Percentiles rank a stretch among this genome's conserved stretches.
phyloP scores from a whole-genome alignment of 53 echinoderm and acorn worm genomes.

The Temnopleurus reevesii region DNA sequence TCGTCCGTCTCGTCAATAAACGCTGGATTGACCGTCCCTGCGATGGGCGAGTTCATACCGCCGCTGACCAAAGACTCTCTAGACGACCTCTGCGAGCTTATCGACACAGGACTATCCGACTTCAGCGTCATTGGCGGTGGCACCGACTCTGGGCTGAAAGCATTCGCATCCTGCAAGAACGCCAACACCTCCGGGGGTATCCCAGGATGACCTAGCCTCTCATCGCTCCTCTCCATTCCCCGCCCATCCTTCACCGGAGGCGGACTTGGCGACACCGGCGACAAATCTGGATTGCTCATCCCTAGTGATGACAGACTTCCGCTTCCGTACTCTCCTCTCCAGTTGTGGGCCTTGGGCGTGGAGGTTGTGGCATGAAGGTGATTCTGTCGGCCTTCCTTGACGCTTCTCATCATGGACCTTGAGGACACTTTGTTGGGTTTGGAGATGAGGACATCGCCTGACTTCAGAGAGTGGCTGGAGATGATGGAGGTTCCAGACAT shows the following conservation, averaged over 20 bases:
- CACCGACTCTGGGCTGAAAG: constrained; percentile 43
- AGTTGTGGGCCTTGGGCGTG: constrained; percentile 64
- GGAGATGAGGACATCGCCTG: constrained; percentile 27
- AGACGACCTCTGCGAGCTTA: constrained; percentile 60
- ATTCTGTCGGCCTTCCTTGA: constrained; percentile 68
- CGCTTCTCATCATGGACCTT: constrained; percentile 61
- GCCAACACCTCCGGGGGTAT: constrained; percentile 74
- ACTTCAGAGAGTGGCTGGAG: constrained; percentile 89
- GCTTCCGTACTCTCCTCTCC: constrained; percentile 57
- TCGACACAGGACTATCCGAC: constrained; percentile 39
- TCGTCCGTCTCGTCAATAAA: constrained; percentile 84
- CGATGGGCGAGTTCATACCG: constrained; percentile 59
- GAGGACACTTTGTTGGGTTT: constrained; percentile 47
- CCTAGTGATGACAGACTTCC: constrained; percentile 22
- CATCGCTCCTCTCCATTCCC: neutral
- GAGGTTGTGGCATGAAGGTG: constrained; percentile 66
- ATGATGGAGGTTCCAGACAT: constrained; percentile 92
- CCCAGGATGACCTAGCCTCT: constrained; percentile 41
- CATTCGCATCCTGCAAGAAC: constrained; percentile 64
- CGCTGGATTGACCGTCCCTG: constrained; percentile 80
- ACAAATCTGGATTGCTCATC: constrained; percentile 55
- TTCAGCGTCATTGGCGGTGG: constrained; percentile 37
- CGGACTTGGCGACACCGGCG: constrained; percentile 62
- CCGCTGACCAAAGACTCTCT: constrained; percentile 70
- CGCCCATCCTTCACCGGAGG: neutral